Evolutionary conservation across 1,140 invertebrate species (phyloP).

Genomic region (Parasteatoda tepidariorum): DNA sequence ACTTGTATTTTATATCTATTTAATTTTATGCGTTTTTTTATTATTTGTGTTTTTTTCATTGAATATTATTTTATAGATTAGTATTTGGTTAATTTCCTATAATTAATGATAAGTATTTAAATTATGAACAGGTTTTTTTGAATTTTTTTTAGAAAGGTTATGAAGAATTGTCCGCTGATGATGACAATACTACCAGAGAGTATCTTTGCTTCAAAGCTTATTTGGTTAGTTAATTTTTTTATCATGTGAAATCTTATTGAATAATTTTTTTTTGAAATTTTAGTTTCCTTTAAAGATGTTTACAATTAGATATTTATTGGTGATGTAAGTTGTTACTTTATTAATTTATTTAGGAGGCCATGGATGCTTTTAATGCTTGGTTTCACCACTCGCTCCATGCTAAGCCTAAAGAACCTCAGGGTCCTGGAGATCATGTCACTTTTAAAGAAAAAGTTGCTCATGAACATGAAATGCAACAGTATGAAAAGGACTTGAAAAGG

Average conservation of each 20-base stretch:
- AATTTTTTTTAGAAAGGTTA: constrained; percentile 67
- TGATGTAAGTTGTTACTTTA: no score
- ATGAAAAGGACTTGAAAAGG: constrained; percentile 79
- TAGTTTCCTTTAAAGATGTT: no score
- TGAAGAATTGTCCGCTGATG: constrained; percentile 66
- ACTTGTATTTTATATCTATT: no score
- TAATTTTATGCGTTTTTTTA: no score
- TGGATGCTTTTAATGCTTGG: constrained; percentile 90
- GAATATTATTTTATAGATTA: no score
- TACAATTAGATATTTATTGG: no score
- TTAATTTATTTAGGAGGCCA: constrained; percentile 75
- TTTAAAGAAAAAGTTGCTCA: constrained; percentile 90
- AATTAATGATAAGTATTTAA: no score
- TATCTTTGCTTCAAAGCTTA: constrained; percentile 72
- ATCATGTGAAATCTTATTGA: no score
- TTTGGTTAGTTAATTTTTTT: constrained; percentile 67
- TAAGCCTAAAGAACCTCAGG: constrained; percentile 74
- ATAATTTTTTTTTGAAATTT: no score
- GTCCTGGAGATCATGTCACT: constrained; percentile 70
- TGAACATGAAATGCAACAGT: constrained; percentile 83
- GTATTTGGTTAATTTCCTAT: no score
- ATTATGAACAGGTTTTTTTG: no score
- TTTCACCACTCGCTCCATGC: constrained; percentile 84
- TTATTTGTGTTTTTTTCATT: no score
- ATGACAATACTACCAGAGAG: constrained; percentile 70